Evolutionary conservation across 2,113 vertebrate genomes (phyloP), one percentile per base, ranked within the genome.

Genomic region (Carassius auratus): DNA sequence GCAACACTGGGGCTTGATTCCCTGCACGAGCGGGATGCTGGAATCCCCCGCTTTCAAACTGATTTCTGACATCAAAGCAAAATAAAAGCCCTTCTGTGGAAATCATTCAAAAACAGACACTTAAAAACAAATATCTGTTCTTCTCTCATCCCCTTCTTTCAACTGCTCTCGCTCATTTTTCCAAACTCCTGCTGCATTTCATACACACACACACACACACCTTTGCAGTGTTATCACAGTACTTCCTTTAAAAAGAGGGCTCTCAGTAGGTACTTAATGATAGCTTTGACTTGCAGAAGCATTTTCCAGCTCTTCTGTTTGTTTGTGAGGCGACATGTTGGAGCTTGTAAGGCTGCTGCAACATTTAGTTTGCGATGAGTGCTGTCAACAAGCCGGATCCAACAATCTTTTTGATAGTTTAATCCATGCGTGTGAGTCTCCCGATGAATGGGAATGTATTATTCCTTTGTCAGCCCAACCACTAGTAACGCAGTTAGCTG

Each of bases 331-430:
- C 87, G 84, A 76, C 93, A 79, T 91, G 92, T 90, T 87, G 23
- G 14, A 85, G 85, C 94, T 87, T 88, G 93, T 33, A 4, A 83
- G 81, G 68, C 89, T 89, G 66, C 76, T 36, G 89, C 74, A 42
- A 90, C 89, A 88, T 89, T 90, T 90, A 89, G 85, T 92, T 59
- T 81, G 88, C 87, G 86, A 90, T 86, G 90, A 62, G 87, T 19
- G 62, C 91, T 92, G 92, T 92, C 93, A 92, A 89, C 85, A 30
- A 88, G 88, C 88, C 88, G 91, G 92, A 90, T 87, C 83, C 83
- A 90, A 90, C 86, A 80, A 94, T 94, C 93, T 93, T 94, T 92
- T 93, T 93, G 92, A 94, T 94, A 93, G 92, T 93, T 91, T 92
- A 91, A 93, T 94, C 91, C 66, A 84, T 89, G 91, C 93, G 91